Conservation (phyloP, 92 coral and sea anemone genomes). For the Zoanthus sansibaricus region DNA sequence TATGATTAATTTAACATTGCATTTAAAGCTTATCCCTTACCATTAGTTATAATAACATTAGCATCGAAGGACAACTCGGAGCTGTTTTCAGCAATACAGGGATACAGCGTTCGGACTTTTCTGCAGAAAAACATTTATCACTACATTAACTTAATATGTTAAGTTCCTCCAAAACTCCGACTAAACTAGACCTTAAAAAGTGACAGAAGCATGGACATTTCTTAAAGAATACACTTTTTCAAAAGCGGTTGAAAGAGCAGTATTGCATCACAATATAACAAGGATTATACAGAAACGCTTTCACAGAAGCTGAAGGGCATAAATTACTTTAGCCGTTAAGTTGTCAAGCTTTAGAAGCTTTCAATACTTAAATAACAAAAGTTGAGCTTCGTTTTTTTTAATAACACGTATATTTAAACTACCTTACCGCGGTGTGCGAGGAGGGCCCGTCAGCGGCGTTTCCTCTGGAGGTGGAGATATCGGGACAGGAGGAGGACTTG, state of each 20-base stretch:
- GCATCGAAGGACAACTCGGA: conserved; percentile 97
- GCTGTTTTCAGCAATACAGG: conserved; percentile 96
- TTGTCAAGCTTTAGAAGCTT: too few relatives aligned
- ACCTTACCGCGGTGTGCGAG: conserved; percentile 70
- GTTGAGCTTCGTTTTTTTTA: not conserved
- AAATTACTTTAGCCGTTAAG: too few relatives aligned
- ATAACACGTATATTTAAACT: not conserved
- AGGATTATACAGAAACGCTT: not conserved
- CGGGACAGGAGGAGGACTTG: conserved; percentile 87
- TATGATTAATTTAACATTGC: not conserved
- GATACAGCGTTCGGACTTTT: conserved; percentile 91
- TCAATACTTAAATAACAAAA: too few relatives aligned
- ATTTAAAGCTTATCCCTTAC: conserved; percentile 54
- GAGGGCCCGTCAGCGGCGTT: conserved; percentile 67
- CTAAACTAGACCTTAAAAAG: not conserved
- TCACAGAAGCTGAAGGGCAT: not conserved
- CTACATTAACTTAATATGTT: not conserved
- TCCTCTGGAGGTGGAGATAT: conserved; percentile 91
- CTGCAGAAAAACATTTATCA: conserved; percentile 52
- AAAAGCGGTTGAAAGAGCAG: not conserved
- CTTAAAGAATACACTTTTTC: not conserved
- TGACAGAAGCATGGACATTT: not conserved
- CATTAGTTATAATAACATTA: conserved; percentile 83
- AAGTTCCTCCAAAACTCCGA: not conserved
- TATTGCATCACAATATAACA: not conserved